Evolutionary conservation across 1,140 invertebrate genomes (phyloP).

Genomic region (Muscidifurax raptorellus): DNA sequence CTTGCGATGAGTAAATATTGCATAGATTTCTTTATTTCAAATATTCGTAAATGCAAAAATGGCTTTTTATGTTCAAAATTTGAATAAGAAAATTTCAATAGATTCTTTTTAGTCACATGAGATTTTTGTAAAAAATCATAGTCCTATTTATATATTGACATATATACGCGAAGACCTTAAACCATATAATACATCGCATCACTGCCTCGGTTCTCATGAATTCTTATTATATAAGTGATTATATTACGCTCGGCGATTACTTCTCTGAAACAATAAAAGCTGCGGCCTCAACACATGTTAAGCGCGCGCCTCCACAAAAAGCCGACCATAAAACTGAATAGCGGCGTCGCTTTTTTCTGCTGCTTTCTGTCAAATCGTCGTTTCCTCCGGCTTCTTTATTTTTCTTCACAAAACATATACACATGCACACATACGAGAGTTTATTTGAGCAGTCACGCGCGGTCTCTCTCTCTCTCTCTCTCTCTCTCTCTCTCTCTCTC

Average conservation of each 20-base stretch:
- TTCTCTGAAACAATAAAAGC: constrained; percentile 24
- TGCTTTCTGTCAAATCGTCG: constrained; percentile 11
- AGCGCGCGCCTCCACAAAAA: neutral
- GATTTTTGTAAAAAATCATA: too few relatives aligned
- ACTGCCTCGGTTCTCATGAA: neutral
- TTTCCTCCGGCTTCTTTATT: neutral
- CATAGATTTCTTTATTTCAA: neutral
- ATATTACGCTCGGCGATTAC: neutral
- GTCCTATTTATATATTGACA: too few relatives aligned
- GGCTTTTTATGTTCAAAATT: too few relatives aligned
- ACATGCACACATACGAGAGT: neutral
- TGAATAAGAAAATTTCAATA: too few relatives aligned
- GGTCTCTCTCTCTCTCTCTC: too few relatives aligned
- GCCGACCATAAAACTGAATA: neutral
- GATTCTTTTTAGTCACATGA: too few relatives aligned
- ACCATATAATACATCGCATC: neutral
- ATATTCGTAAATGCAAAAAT: neutral
- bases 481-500: too few relatives aligned
- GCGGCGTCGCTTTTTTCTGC: neutral
- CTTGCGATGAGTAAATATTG: neutral
- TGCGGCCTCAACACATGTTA: too few relatives aligned
- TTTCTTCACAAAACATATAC: too few relatives aligned
- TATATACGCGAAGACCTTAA: too few relatives aligned
- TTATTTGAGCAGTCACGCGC: constrained; percentile 9
- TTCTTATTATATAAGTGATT: neutral